phyloP scores from a whole-genome alignment of 2,113 vertebrate genomes.

The Engystomops pustulosus region DNA sequence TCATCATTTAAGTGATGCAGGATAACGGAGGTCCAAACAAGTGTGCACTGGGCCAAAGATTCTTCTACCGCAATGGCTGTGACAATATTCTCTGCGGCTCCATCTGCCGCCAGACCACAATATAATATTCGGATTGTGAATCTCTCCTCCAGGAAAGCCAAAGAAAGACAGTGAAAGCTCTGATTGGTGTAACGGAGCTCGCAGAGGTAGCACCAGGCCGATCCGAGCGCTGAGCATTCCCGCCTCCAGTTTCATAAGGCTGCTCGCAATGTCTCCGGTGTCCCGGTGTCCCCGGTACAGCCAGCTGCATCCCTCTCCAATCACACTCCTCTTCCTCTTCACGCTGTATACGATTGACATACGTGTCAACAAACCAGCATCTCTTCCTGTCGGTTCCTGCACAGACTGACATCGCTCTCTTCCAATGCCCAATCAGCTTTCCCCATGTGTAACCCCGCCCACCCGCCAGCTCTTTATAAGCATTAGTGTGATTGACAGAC shows the following conservation, averaged over 20 bases:
- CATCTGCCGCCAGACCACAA: too few relatives aligned
- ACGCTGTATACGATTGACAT: not conserved
- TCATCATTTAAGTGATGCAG: too few relatives aligned
- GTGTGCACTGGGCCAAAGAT: too few relatives aligned
- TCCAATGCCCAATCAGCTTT: not conserved
- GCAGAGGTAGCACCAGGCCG: not conserved
- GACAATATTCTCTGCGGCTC: too few relatives aligned
- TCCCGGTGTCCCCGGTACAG: constrained; percentile 10
- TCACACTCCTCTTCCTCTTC: not conserved
- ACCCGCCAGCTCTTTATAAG: not conserved
- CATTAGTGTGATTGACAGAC: not conserved
- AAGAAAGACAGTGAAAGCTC: too few relatives aligned
- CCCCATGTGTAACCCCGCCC: not conserved
- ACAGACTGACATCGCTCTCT: not conserved
- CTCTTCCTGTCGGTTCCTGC: not conserved
- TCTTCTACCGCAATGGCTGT: too few relatives aligned
- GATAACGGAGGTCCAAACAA: too few relatives aligned
- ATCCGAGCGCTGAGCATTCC: not conserved
- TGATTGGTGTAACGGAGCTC: too few relatives aligned
- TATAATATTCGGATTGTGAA: too few relatives aligned
- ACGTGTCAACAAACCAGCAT: not conserved
- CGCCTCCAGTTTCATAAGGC: not conserved
- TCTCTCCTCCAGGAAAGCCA: too few relatives aligned
- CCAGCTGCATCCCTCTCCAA: not conserved
- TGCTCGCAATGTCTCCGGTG: not conserved